Base-by-base conservation (phyloP, 2,888 invertebrate species). In the Actias luna region DNA sequence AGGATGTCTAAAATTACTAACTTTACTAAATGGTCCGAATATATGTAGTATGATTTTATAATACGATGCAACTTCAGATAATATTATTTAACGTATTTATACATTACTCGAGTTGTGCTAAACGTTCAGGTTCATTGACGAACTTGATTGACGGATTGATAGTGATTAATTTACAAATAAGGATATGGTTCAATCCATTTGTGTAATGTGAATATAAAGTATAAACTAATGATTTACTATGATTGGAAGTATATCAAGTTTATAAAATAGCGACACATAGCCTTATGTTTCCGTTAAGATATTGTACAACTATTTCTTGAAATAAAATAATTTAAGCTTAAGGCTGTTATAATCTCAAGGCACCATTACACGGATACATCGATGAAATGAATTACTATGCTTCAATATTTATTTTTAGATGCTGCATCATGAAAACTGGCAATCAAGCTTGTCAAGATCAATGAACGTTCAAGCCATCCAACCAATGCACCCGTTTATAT, bases 1-100 rank as follows among this genome's bases (percentile, higher is more conserved):
- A 84, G 76, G 70, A 73, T 65, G 70, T 74, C 81, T 84, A 85
- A 75, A 59, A 22, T 33, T 4, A 25, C 83, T 87, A 87, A 80
- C 70, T 70, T 83, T 71, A 82, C 83, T 88, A 84, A 84, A 86
- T 89, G 89, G 88, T 89, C 89, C 89, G 75, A 85, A 80, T 85
- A 82, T 80, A 82, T 68, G 69, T 71, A 46, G 27, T 33, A 57
- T 59, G 50, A 7, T 10, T 46, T 46, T 46, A 22, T 22, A 35
- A 42, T 55, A 52, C 25, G 57, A 61, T 61, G 36, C 35, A 25
- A 35, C 57, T 61, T 35, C 29, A 18, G 29, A 39, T 58, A 39
- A 31, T 57, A 42, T 42, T 33, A 29, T 31, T 12, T 42, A 57
- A 12, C 18, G 18, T 12, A 39, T 57, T 27, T 14, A 39, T 14